These are phyloP conservation scores for Cyclargus thomasi DNA, from an alignment of 1,140 invertebrate species.

Conservation along the genomic window DNA sequence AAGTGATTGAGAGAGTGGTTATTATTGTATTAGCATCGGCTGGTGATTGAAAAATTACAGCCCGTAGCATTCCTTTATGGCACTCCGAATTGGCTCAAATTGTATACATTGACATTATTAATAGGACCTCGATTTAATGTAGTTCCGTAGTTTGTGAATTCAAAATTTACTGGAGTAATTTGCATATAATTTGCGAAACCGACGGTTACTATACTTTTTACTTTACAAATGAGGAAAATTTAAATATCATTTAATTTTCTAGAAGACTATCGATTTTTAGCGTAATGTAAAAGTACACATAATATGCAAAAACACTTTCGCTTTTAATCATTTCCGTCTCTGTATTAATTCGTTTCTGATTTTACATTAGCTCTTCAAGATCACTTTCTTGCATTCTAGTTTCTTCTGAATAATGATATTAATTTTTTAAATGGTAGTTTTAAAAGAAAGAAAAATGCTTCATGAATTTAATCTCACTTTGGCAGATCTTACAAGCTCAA, in stretches of 20 bases:
- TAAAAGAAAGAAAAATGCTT: no score
- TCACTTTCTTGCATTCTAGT: no score
- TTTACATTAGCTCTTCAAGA: neutral
- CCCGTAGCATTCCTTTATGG: constrained; percentile 5
- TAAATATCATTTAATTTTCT: no score
- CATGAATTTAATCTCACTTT: no score
- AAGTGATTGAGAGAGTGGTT: constrained; percentile 7
- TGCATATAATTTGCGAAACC: neutral
- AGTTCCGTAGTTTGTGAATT: neutral
- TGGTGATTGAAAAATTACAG: constrained; percentile 14
- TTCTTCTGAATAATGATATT: no score
- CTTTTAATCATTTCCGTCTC: neutral
- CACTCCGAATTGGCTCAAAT: constrained; percentile 10
- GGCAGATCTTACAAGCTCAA: no score
- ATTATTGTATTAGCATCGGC: constrained; percentile 13
- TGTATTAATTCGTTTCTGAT: neutral
- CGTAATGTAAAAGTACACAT: neutral
- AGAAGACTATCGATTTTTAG: no score
- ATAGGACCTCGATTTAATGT: neutral
- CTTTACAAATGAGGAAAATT: no score
- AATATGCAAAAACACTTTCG: neutral
- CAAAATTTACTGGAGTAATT: neutral
- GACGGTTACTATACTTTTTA: no score
- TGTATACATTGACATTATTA: constrained; percentile 3
- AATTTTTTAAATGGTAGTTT: no score